These are phyloP conservation scores for Dusona sp. DNA, from an alignment of 2,888 invertebrate species.

Conservation along the genomic window DNA sequence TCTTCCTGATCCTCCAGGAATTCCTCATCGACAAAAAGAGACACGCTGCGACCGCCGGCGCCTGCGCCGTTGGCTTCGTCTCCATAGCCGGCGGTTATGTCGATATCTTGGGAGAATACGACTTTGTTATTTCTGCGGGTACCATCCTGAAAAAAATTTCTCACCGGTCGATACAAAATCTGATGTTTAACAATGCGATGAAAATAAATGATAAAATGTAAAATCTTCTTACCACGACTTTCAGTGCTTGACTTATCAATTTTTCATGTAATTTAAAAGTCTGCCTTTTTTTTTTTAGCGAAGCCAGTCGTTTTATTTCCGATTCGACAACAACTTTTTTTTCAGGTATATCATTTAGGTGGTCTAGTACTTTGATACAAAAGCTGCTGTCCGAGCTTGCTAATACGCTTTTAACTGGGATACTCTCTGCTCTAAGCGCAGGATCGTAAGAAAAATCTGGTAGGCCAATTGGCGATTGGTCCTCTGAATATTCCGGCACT, in stretches of 20 bases:
- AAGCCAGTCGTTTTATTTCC: conserved; percentile 89
- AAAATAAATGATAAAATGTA: neutral
- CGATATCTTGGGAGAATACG: conserved; percentile 86
- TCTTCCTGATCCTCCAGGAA: conserved; percentile 86
- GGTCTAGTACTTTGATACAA: too few relatives aligned
- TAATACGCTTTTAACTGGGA: neutral
- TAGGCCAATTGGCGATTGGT: neutral
- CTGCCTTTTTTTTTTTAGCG: conserved; percentile 88
- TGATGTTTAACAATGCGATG: neutral
- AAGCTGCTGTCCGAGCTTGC: neutral
- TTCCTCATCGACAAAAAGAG: conserved; percentile 85
- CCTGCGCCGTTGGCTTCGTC: conserved; percentile 66
- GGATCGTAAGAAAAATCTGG: conserved; percentile 42
- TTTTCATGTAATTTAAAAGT: conserved; percentile 88
- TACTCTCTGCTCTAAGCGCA: conserved; percentile 19
- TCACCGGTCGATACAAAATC: neutral
- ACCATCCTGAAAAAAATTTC: conserved; percentile 84
- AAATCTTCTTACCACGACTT: conserved; percentile 86
- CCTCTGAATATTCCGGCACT: neutral
- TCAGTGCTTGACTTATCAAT: conserved; percentile 88
- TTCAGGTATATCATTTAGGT: too few relatives aligned
- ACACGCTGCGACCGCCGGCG: neutral
- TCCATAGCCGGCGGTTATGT: conserved; percentile 58
- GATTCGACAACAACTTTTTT: conserved; percentile 82
- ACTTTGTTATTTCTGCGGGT: conserved; percentile 87